Evolutionary conservation across 2,888 invertebrate genomes (phyloP), one percentile per base, ranked within the genome.

Genomic region (Drosophila stalkeri): DNA sequence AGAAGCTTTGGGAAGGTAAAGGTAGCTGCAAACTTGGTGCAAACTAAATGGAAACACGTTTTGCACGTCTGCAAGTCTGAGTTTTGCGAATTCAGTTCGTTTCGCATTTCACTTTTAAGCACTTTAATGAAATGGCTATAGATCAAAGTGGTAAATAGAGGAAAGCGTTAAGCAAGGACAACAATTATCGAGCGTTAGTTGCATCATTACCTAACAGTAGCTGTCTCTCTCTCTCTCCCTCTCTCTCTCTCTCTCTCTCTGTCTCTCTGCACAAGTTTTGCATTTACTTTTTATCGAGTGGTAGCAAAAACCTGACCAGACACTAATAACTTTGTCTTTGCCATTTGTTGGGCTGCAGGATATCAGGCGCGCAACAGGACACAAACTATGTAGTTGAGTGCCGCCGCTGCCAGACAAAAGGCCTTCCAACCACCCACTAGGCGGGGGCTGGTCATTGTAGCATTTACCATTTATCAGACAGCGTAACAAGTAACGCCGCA

Each of bases 401-500:
- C 11, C 4, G 46, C 27, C 12, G 46, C 27, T 18, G 39, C 11
- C 14, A 37, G 31, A 35, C n/a, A 7, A 12, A 18, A 18, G 18
- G 33, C 33, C 14, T 7, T 33, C 20, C 3, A 18, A 14, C 46
- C 39, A 20, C 18, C 18, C 44, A 18, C 2, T 39, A 27, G 8
- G 11, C 18, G 49, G 0, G 11, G 0, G 18, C 31, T 9, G 52
- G 54, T 35, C 51, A 65, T 63, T 56, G 23, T 16, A 33, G 44
- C 65, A 52, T 73, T 69, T 57, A 33, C 71, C 88, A 88, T 86
- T 75, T 83, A 83, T 83, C 86, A 75, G 69, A 66, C 75, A 55
- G 69, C 71, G 80, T 86, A 86, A 86, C 83, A 88, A 88, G 75
- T 76, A 49, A 57, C 81, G 79, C 88, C 81, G 57, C 84, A 85